Conservation (phyloP, 2,113 vertebrate genomes). For the Phainopepla nitens region DNA sequence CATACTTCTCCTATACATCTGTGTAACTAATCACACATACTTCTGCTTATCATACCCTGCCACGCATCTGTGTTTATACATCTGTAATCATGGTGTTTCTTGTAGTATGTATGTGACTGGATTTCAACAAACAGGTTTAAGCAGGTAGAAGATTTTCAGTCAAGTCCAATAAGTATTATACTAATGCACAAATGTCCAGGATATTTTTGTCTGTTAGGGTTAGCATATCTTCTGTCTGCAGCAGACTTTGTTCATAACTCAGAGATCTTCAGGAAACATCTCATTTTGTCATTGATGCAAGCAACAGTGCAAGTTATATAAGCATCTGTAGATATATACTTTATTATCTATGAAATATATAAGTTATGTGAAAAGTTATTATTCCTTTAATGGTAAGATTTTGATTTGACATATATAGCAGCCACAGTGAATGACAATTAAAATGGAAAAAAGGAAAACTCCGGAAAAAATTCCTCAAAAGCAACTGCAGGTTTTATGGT, state of each 20-base stretch:
- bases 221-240: background rate
- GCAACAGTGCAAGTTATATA: background rate
- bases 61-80: too few relatives aligned
- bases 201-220: background rate
- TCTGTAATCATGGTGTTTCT: background rate
- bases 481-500: background rate
- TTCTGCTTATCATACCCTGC: too few relatives aligned
- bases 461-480: background rate
- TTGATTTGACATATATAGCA: background rate
- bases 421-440: background rate
- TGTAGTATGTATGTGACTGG: background rate
- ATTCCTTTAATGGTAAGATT: background rate
- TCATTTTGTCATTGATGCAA: background rate
- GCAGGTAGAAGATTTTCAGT: background rate
- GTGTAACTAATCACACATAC: too few relatives aligned
- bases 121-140: background rate
- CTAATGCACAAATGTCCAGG: background rate
- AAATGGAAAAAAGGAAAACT: background rate
- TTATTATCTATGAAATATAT: background rate
- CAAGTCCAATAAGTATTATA: background rate
- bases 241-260: background rate
- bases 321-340: background rate
- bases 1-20: rapidly evolving
- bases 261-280: background rate
- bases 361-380: background rate